Conservation (phyloP, 2,888 invertebrate species). For the Erebia epiphron region DNA sequence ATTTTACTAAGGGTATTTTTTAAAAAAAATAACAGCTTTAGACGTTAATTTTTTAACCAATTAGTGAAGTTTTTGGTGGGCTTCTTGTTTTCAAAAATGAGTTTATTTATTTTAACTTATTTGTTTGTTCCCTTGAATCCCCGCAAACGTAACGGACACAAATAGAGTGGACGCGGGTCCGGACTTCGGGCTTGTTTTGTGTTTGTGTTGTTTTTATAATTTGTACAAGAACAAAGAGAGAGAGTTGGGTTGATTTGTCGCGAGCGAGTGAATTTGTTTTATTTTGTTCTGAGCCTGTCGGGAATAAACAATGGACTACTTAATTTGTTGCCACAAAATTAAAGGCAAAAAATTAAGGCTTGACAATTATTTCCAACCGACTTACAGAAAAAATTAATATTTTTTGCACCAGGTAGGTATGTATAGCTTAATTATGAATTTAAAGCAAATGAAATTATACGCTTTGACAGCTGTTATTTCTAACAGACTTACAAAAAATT, state of each 20-base stretch:
- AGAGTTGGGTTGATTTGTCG: conserved; percentile 33
- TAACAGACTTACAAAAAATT: no score
- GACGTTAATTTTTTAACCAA: no score
- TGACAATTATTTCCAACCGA: no score
- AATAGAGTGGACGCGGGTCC: not conserved
- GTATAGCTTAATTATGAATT: not conserved
- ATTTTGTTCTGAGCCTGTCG: conserved; percentile 11
- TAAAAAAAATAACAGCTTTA: no score
- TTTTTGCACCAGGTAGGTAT: no score
- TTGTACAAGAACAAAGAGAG: conserved; percentile 24
- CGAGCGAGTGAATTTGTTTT: conserved; percentile 29
- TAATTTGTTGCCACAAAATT: conserved; percentile 7
- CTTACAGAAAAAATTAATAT: no score
- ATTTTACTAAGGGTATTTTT: no score
- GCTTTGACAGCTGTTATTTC: no score
- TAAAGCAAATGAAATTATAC: not conserved
- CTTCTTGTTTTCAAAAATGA: not conserved
- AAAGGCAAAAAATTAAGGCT: not conserved
- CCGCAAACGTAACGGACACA: conserved; percentile 1
- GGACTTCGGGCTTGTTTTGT: conserved; percentile 11
- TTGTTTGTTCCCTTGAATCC: conserved; percentile 4
- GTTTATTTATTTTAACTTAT: not conserved
- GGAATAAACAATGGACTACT: conserved; percentile 14
- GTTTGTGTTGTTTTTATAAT: conserved; percentile 25
- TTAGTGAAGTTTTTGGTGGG: no score